phyloP scores from a whole-genome alignment of 2,888 invertebrate genomes.

The Caenorhabditis sp. region DNA sequence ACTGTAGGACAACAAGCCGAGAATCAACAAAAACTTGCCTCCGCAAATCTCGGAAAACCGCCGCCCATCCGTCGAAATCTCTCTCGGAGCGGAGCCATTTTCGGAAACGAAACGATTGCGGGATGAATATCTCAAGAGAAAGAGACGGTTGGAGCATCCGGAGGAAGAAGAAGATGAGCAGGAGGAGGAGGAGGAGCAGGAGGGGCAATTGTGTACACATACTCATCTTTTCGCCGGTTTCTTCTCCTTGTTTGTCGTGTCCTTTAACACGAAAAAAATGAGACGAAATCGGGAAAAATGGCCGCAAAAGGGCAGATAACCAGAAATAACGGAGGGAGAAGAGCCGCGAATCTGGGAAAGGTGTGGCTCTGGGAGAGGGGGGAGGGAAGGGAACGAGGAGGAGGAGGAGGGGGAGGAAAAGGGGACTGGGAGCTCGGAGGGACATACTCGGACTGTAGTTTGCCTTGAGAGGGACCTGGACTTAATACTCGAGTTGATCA shows the following conservation, averaged over 20 bases:
- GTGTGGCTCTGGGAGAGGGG: conserved; percentile 14
- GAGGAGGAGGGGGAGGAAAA: too few relatives aligned
- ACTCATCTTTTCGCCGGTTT: conserved; percentile 40
- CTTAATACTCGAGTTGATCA: too few relatives aligned
- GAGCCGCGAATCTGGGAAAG: background rate
- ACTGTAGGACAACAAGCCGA: too few relatives aligned
- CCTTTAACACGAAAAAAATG: conserved; percentile 29
- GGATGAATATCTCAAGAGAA: conserved; percentile 10
- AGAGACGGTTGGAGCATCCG: conserved; percentile 6
- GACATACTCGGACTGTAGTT: too few relatives aligned
- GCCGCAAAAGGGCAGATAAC: conserved; percentile 23
- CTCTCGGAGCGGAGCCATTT: background rate
- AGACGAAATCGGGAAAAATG: background rate
- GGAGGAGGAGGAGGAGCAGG: conserved; percentile 10
- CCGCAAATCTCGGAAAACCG: background rate
- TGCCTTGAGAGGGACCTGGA: too few relatives aligned
- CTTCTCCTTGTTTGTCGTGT: conserved; percentile 50
- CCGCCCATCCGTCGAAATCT: too few relatives aligned
- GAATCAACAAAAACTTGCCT: background rate
- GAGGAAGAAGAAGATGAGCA: background rate
- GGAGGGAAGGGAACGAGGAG: background rate
- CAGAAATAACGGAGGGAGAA: conserved; percentile 2
- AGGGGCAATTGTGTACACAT: conserved; percentile 48
- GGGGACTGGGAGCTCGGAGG: too few relatives aligned
- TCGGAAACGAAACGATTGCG: background rate